These are phyloP conservation scores for Alosa sapidissima DNA, from an alignment of 2,797 vertebrate genomes.

Conservation along the genomic window DNA sequence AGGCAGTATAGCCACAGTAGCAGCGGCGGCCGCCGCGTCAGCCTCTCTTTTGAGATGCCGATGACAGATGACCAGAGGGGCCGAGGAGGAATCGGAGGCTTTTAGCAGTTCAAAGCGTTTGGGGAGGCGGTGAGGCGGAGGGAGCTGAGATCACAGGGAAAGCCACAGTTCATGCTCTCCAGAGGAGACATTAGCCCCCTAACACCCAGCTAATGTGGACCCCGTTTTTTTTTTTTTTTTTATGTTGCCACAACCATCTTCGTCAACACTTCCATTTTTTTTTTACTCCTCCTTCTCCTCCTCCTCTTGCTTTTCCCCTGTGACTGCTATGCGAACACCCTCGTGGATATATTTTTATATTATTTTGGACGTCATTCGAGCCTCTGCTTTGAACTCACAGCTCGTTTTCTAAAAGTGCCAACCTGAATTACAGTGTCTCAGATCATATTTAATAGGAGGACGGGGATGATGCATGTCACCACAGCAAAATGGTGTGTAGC, in stretches of 20 bases:
- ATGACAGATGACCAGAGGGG: constrained; percentile 60
- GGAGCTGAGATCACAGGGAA: constrained; percentile 37
- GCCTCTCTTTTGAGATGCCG: constrained; percentile 61
- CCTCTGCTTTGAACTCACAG: background rate
- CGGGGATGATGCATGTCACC: background rate
- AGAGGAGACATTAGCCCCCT: constrained; percentile 10
- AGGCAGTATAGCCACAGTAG: background rate
- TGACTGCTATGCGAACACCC: background rate
- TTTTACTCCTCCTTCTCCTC: background rate
- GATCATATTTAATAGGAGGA: constrained; percentile 24
- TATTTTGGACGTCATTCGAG: background rate
- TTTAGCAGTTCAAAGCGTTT: constrained; percentile 47
- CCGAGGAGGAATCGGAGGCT: constrained; percentile 43
- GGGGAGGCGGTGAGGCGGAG: constrained; percentile 37
- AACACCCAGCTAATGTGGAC: constrained; percentile 9
- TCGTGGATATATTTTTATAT: background rate
- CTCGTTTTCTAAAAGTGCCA: background rate
- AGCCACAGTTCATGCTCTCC: constrained; percentile 3
- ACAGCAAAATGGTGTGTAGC: constrained; percentile 6
- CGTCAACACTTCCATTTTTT: constrained; percentile 3
- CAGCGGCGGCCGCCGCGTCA: constrained; percentile 44
- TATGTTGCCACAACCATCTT: background rate
- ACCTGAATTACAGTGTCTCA: background rate
- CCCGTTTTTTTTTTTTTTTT: background rate
- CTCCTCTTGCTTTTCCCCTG: background rate